Percentiles rank a stretch among this genome's conserved stretches.
Evolutionary conservation across 2,797 vertebrate genomes (phyloP).

Genomic region (Pipistrellus kuhlii): DNA sequence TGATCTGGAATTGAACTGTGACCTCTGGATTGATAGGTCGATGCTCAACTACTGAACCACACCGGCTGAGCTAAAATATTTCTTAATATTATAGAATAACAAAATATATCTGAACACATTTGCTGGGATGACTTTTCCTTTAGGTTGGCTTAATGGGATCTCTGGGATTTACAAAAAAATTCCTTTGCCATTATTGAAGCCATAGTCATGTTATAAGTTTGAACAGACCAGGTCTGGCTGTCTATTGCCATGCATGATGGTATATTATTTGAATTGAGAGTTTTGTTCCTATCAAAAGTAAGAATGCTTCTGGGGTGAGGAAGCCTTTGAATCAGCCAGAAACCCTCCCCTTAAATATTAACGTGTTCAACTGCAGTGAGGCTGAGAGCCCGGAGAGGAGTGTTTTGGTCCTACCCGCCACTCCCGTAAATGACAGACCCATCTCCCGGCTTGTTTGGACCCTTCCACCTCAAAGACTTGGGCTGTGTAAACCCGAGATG

Average conservation of each 20-base stretch:
- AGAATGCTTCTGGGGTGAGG: not conserved
- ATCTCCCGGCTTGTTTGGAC: not conserved
- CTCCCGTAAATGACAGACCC: not conserved
- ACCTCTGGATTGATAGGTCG: no score
- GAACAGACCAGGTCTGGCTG: not conserved
- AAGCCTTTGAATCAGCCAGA: not conserved
- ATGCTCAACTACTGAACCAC: no score
- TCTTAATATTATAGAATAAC: constrained; percentile 46
- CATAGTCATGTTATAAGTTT: not conserved
- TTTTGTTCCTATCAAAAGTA: constrained; percentile 13
- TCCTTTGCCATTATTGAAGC: not conserved
- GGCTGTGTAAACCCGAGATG: not conserved
- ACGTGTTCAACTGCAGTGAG: not conserved
- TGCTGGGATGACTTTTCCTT: not conserved
- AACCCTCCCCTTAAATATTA: not conserved
- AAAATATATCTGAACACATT: not conserved
- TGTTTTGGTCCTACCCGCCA: not conserved
- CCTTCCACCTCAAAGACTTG: not conserved
- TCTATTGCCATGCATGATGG: not conserved
- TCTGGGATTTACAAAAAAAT: not conserved
- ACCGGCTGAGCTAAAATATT: not conserved
- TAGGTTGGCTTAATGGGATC: not conserved
- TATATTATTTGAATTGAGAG: constrained; percentile 5
- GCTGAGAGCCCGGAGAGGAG: not conserved
- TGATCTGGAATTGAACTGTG: no score